Percentiles rank a stretch among this genome's conserved stretches.
Evolutionary conservation across 2,113 vertebrate genomes (phyloP).

Genomic region (Orthonyx spaldingii): DNA sequence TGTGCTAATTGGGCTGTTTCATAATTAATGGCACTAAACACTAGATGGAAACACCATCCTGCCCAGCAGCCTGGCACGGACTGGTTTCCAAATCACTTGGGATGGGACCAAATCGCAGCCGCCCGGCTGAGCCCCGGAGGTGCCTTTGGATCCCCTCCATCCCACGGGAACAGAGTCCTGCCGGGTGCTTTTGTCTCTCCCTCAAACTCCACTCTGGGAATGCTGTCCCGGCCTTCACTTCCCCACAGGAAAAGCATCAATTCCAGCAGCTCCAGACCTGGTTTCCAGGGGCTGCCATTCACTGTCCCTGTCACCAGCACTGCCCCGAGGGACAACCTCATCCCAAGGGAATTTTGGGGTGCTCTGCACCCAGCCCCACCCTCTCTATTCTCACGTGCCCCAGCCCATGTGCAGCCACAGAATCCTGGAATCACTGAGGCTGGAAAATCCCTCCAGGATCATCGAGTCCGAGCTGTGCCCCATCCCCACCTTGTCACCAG

Average conservation of each 20-base stretch:
- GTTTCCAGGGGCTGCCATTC: not conserved
- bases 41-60: slow-evolving; percentile 8
- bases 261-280: not conserved
- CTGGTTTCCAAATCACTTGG: not conserved
- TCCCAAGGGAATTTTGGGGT: not conserved
- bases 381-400: accelerated
- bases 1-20: not conserved
- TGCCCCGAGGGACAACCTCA: accelerated
- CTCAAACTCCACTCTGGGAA: not conserved
- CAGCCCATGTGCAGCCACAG: not conserved
- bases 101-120: not conserved
- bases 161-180: not conserved
- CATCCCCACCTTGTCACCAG: not conserved
- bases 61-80: not conserved
- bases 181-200: not conserved
- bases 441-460: not conserved
- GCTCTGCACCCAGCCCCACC: not conserved
- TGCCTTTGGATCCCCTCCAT: not conserved
- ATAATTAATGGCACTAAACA: slow-evolving; percentile 10
- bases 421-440: not conserved
- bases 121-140: accelerated
- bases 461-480: accelerated
- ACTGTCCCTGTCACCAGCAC: accelerated
- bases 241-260: not conserved
- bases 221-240: not conserved